Evolutionary conservation across 2,888 invertebrate genomes (phyloP), one percentile per base, ranked within the genome.

Genomic region (Drosophila gaucha): DNA sequence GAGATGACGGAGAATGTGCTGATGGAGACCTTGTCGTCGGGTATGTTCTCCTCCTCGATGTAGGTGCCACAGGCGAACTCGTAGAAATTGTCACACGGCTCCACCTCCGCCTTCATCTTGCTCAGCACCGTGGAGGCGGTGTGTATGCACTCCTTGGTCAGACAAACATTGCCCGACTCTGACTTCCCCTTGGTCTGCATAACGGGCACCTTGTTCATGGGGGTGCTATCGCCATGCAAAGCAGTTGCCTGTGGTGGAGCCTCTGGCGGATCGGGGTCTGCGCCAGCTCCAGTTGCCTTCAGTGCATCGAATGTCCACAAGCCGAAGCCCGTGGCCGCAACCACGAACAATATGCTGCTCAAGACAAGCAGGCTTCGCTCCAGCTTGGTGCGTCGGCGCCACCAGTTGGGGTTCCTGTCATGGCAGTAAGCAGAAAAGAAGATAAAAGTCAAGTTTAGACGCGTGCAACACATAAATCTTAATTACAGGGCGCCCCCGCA

Each of bases 51-150:
- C 20, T 93, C 93, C 70, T 94, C 94, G 3, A 95, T 89, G 89
- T 95, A 96, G 44, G 93, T 93, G 4, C 96, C 96, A 82, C 96
- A 96, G 5, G 96, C 94, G 86, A 95, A 96, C 77, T 94, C 92
- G 89, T 96, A 96, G 90, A 96, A 96, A 89, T 96, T 95, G 80
- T 96, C 95, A 85, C 96, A 96, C 0, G 96, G 96, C 69, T 95
- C 94, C 0, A 95, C 93, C 2, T 92, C 90, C 3, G 91, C 83
- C 80, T 96, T 94, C 94, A 96, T 94, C 84, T 94, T 94, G 60
- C 93, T 93, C 55, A 96, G 89, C 18, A 96, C 92, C 47, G 93
- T 93, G 3, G 95, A 94, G 2, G 96, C 96, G 91, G 92, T 95
- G 88, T 96, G 95, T 51, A 97, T 93, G 92, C 97, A 97, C 80